Evolutionary conservation across 2,888 invertebrate species (phyloP), one percentile per base, ranked within the genome.

Genomic region (Schizotus pectinicornis): DNA sequence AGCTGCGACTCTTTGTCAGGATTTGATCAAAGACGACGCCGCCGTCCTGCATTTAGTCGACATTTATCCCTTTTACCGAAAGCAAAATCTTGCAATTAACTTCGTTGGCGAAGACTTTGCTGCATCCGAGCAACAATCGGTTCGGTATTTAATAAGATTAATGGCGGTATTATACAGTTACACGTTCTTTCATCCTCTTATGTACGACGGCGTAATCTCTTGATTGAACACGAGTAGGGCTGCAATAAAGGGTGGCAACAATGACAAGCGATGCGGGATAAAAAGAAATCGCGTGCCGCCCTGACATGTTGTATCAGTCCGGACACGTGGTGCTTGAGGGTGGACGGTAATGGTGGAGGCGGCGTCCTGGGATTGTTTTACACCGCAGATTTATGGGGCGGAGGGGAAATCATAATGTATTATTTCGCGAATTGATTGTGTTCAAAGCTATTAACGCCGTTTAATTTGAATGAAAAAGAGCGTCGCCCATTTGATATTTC

Each of bases 341-440:
- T 45, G 34, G 34, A 31, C 31, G 33, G 34, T 45, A 45, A 45
- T 45, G 34, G 45, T 33, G 34, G 14, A 45, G 45, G 45, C n/a
- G 33, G 45, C 33, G 9, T 34, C 34, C 13, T 32, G 33, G 45
- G 34, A 45, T 45, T 45, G 45, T 45, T 45, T 45, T 45, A 45
- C 33, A 45, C 12, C 33, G 34, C 45, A 45, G 31, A 45, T 45
- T 45, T 45, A 45, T 32, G 14, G 31, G 7, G 36, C 11, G 42
- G 22, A 32, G 13, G n/a, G 32, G 33, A 11, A 45, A 45, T 32
- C n/a, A 11, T 32, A 33, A n/a, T 11, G 12, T 45, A 33, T 45
- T 45, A 45, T 45, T 45, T 9, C 34, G 6, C 13, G 31, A 31
- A 12, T 43, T 43, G 33, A 43, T 43, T 12, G 1, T 30, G 7